A percentile compares a stretch with the other conserved stretches of the same genome.
Conservation (phyloP, 2,888 invertebrate species). For the Halictus ligatus region DNA sequence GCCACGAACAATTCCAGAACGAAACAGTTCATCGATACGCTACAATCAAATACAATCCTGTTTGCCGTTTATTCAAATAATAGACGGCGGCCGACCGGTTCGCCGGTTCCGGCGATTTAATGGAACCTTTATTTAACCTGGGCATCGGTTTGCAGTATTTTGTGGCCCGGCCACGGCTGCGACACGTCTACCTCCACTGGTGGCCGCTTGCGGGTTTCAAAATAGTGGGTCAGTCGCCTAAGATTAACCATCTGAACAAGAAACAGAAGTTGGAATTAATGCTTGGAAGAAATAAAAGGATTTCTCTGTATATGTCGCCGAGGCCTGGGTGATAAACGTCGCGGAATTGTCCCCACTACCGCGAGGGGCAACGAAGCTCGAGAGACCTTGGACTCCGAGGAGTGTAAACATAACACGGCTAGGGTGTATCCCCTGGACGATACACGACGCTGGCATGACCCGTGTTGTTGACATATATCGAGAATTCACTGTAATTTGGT, state of each 20-base stretch:
- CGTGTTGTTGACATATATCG: too few species aligned
- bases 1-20: neutral
- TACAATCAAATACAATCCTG: constrained; percentile 18
- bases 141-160: constrained; percentile 23
- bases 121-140: constrained; percentile 17
- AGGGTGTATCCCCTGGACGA: too few species aligned
- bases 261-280: neutral
- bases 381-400: too few species aligned
- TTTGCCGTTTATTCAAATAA: constrained; percentile 28
- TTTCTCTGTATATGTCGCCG: too few species aligned
- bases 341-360: too few species aligned
- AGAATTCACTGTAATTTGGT: too few species aligned
- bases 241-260: neutral
- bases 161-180: neutral
- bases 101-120: constrained; percentile 13
- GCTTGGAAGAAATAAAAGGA: too few species aligned
- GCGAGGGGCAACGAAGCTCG: too few species aligned
- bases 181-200: neutral
- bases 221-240: neutral
- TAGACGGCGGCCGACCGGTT: neutral
- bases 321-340: too few species aligned
- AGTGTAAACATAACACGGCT: too few species aligned
- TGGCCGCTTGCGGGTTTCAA: neutral
- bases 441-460: too few species aligned
- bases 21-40: constrained; percentile 19